Conservation (phyloP, 1,140 invertebrate species). For the Drosophila sproati region DNA sequence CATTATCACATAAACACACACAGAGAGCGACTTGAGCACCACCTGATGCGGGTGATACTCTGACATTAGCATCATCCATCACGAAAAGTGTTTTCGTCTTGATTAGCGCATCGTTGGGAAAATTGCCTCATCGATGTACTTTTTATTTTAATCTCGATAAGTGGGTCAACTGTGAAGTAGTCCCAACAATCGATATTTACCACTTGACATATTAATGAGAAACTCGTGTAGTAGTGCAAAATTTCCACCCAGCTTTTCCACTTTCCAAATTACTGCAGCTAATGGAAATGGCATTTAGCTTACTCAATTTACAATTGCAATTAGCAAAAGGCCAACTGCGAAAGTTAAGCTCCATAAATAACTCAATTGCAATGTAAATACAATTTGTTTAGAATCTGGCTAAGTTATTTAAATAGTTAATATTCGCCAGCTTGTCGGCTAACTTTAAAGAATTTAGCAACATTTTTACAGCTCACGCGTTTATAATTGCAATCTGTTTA, state of each 20-base stretch:
- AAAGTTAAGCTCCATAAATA: constrained; percentile 7
- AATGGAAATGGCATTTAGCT: constrained; percentile 34
- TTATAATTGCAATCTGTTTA: constrained; percentile 8
- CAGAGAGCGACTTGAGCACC: constrained; percentile 2
- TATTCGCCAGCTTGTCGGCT: background rate
- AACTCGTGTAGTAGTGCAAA: constrained; percentile 7
- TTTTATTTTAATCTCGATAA: constrained; percentile 30
- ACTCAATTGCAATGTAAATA: background rate
- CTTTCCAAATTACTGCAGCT: constrained; percentile 9
- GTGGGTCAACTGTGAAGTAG: constrained; percentile 36
- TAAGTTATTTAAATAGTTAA: background rate
- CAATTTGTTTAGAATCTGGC: background rate
- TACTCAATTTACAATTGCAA: constrained; percentile 21
- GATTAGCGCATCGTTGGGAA: constrained; percentile 64
- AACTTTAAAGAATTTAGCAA: background rate
- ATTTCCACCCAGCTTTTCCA: constrained; percentile 4
- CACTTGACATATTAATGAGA: constrained; percentile 23
- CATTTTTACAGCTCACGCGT: background rate
- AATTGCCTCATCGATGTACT: constrained; percentile 16
- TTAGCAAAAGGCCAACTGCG: constrained; percentile 14
- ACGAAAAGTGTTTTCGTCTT: constrained; percentile 54
- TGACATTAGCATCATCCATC: constrained; percentile 67
- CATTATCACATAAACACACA: constrained; percentile 49
- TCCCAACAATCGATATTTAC: constrained; percentile 16
- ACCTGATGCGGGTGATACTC: constrained; percentile 31